phyloP scores from a whole-genome alignment of 1,140 invertebrate species.

The Drosophila rhopaloa region DNA sequence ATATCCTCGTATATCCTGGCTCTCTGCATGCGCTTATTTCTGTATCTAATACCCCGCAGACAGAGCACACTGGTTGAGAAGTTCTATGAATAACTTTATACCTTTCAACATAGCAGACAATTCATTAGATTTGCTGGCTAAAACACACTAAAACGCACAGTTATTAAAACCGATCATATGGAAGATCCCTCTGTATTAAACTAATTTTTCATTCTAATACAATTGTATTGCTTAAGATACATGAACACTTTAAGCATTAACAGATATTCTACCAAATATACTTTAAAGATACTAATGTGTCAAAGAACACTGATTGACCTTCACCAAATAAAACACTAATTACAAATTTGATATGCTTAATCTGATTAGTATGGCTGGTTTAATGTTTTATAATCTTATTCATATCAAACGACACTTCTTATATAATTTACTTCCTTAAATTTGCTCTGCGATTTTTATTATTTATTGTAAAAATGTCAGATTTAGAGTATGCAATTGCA shows the following conservation, averaged over 20 bases:
- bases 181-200: too few relatives aligned
- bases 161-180: too few relatives aligned
- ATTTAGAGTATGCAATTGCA: background rate
- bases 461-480: constrained; percentile 4
- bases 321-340: background rate
- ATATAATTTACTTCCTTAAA: background rate
- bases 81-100: background rate
- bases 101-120: too few relatives aligned
- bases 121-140: too few relatives aligned
- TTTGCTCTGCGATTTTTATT: constrained; percentile 1
- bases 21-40: constrained; percentile 35
- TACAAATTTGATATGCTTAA: background rate
- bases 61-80: constrained; percentile 30
- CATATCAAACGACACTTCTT: background rate
- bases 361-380: too few relatives aligned
- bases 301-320: too few relatives aligned
- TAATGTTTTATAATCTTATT: background rate
- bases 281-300: too few relatives aligned
- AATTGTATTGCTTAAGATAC: too few relatives aligned
- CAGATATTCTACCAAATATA: too few relatives aligned
- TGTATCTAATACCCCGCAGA: constrained; percentile 57
- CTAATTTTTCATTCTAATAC: too few relatives aligned
- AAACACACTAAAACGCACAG: too few relatives aligned
- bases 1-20: constrained; percentile 37
- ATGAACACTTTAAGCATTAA: too few relatives aligned